Percentiles rank a stretch among this genome's conserved stretches.
Evolutionary conservation across 92 coral and sea anemone species (phyloP).

Genomic region (Porites cylindrica): DNA sequence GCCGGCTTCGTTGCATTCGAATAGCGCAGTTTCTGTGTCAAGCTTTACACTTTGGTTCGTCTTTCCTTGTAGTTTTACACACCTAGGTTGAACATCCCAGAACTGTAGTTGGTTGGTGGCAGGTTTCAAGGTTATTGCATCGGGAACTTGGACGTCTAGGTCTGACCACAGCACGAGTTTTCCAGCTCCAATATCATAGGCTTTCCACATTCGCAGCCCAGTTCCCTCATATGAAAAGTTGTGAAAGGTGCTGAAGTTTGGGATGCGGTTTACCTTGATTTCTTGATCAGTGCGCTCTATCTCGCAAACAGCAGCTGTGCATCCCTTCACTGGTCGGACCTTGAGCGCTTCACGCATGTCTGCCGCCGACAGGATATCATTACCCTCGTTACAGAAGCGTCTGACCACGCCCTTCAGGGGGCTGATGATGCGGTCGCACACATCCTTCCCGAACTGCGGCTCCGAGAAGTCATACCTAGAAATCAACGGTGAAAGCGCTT

Average conservation of each 20-base stretch:
- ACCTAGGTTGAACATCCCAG: conserved; percentile 37
- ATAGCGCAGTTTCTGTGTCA: conserved; percentile 39
- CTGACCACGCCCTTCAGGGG: conserved; percentile 25
- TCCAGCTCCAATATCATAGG: conserved; percentile 58
- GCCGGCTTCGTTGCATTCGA: conserved; percentile 59
- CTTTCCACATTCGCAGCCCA: conserved; percentile 58
- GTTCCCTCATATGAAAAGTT: conserved; percentile 49
- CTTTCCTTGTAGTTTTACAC: no score
- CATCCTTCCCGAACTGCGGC: conserved; percentile 34
- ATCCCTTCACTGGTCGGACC: conserved; percentile 47
- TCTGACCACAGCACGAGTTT: conserved; percentile 51
- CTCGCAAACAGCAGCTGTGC: conserved; percentile 63
- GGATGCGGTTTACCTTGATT: conserved; percentile 46
- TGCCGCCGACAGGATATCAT: conserved; percentile 56
- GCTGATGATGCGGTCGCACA: conserved; percentile 33
- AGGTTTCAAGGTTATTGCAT: conserved; percentile 39
- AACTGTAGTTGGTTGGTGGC: conserved; percentile 50
- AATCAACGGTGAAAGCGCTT: no score
- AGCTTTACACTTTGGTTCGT: background rate
- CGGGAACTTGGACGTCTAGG: conserved; percentile 48
- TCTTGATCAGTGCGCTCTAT: conserved; percentile 35
- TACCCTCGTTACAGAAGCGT: conserved; percentile 50
- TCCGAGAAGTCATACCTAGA: conserved; percentile 37
- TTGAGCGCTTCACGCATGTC: conserved; percentile 54
- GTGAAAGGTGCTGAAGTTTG: conserved; percentile 52